phyloP scores from a whole-genome alignment of 92 coral and sea anemone species.

The Paramuricea clavata region DNA sequence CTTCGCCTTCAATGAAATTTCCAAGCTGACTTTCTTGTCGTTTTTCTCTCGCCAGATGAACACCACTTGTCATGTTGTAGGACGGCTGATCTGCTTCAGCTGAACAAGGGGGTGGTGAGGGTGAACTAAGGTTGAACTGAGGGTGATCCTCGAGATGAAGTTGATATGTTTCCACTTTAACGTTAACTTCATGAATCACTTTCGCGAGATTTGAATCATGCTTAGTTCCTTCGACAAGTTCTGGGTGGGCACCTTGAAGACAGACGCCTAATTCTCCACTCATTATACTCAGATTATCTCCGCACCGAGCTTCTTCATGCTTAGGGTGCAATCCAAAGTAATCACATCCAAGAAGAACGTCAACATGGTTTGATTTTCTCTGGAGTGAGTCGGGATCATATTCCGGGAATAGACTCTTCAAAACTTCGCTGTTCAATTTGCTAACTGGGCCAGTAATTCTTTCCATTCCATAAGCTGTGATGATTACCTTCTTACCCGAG shows the following conservation, averaged over 20 bases:
- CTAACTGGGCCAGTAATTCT: conserved; percentile 63
- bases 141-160: neutral
- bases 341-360: conserved; percentile 71
- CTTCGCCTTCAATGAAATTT: conserved; percentile 71
- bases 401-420: conserved; percentile 55
- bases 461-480: conserved; percentile 69
- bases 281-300: conserved; percentile 70
- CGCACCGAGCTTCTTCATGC: conserved; percentile 70
- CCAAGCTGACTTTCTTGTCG: neutral
- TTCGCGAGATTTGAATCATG: conserved; percentile 54
- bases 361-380: conserved; percentile 56
- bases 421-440: conserved; percentile 29
- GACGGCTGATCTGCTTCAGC: neutral
- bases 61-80: neutral
- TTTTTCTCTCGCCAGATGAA: neutral
- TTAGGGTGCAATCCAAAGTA: conserved; percentile 64
- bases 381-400: conserved; percentile 61
- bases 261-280: conserved; percentile 58
- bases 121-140: neutral
- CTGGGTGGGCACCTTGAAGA: conserved; percentile 67
- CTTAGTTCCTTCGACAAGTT: conserved; percentile 44
- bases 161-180: conserved; percentile 1
- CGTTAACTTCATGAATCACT: conserved; percentile 49
- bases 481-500: conserved; percentile 51
- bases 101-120: neutral